Base-by-base conservation (phyloP, 2,113 vertebrate species). In the Pteropus alecto region DNA sequence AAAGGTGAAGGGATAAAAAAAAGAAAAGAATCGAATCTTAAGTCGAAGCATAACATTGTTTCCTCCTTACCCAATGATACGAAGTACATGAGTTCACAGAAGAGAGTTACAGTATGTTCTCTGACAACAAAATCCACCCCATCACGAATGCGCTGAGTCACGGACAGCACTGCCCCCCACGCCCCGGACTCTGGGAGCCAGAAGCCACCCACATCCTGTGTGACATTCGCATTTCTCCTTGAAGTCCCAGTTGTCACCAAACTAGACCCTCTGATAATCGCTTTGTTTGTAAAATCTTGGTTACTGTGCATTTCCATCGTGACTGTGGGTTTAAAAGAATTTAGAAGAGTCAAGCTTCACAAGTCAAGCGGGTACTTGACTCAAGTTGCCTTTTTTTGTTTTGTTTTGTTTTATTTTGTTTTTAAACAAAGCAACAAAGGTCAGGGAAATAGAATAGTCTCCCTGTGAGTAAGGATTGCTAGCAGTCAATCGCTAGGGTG, bases 141-240 rank as follows among this genome's bases (percentile, higher is more conserved):
- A 13, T 43, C 61, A 14, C 5, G 7, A 38, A 38, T 1, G 0
- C 6, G 6, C 3, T 18, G 28, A n/a, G 26, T 56, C 51, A 3
- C 46, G 46, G 46, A 48, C 46, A 13, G 46, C 46, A 12, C 46
- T 13, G 46, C 46, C 12, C 12, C 2, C 46, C 46, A 48, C 46
- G 3, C 46, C 46, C 46, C 46, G 13, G 46, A 48, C 46, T 24
- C 70, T 10, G 33, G n/a, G 41, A 43, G 16, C 4, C 6, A 43
- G 12, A 2, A 5, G 26, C 8, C 38, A n/a, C 26, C 71, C 35
- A 10, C 24, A 19, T 0, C 74, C 2, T 2, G 3, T 0, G 14
- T 13, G 16, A n/a, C 5, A 26, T 70, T 88, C 1, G 0, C 5
- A 0, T n/a, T 41, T n/a, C 58, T 51, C 26, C 70, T 21, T 2